Evolutionary conservation across 2,797 vertebrate genomes (phyloP).

Genomic region (Aplochiton taeniatus): DNA sequence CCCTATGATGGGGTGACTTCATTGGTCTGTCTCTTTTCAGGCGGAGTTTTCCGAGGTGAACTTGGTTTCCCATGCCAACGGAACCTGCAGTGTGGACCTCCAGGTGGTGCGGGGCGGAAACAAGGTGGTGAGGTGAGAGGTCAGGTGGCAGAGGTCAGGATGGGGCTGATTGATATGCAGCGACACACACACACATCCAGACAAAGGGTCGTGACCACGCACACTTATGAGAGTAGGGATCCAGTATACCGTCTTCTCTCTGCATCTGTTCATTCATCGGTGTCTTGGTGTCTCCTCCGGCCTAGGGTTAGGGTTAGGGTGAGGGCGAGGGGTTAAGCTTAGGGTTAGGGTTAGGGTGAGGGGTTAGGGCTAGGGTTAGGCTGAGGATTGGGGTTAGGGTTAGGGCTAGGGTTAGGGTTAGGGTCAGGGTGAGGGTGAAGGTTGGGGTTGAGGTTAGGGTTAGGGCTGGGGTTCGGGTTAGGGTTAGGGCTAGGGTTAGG

Average conservation of each 20-base stretch:
- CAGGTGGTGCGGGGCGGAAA: slow-evolving; percentile 89
- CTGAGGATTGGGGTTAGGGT: too few relatives aligned
- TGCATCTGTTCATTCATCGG: background rate
- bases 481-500: too few relatives aligned
- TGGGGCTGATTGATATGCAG: background rate
- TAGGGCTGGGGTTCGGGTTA: too few relatives aligned
- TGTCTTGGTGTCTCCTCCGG: background rate
- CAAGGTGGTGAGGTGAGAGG: slow-evolving; percentile 88
- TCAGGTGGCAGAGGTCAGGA: background rate
- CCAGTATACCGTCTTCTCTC: slow-evolving; percentile 19
- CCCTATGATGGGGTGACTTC: too few relatives aligned
- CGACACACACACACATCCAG: slow-evolving; percentile 12
- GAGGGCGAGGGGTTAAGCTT: too few relatives aligned
- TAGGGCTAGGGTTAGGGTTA: too few relatives aligned
- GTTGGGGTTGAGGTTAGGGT: too few relatives aligned
- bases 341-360: too few relatives aligned
- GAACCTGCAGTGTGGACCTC: slow-evolving; percentile 91
- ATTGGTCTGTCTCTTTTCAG: slow-evolving; percentile 61
- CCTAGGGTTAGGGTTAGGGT: too few relatives aligned
- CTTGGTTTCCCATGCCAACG: slow-evolving; percentile 90
- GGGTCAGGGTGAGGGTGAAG: too few relatives aligned
- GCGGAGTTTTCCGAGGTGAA: slow-evolving; percentile 97
- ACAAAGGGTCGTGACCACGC: slow-evolving; percentile 19
- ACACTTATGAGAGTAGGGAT: too few relatives aligned
- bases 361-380: too few relatives aligned